phyloP scores from a whole-genome alignment of 2,113 vertebrate genomes.

The Nannobrachium achirus region DNA sequence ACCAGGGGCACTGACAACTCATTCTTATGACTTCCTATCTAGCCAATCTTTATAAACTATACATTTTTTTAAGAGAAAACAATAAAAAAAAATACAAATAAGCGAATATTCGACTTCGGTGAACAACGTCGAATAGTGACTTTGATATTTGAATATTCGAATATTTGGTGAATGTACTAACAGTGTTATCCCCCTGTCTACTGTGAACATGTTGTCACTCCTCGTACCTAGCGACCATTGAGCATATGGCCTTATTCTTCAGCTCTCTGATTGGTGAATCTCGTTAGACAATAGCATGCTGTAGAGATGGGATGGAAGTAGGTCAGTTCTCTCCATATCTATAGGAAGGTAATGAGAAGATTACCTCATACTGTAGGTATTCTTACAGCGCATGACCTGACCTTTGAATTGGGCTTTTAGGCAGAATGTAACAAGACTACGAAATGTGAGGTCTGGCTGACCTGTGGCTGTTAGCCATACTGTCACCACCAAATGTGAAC shows the following conservation, averaged over 20 bases:
- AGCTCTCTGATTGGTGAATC: neutral
- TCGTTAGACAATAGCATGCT: constrained; percentile 3
- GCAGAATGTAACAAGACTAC: constrained; percentile 55
- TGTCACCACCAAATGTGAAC: constrained; percentile 41
- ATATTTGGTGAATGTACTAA: too few relatives aligned
- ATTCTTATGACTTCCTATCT: too few relatives aligned
- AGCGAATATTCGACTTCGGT: too few relatives aligned
- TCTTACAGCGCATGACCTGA: constrained; percentile 38
- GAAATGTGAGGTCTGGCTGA: constrained; percentile 45
- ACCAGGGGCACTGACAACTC: too few relatives aligned
- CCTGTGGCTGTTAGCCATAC: constrained; percentile 36
- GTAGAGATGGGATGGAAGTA: constrained; percentile 2
- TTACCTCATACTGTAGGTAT: constrained; percentile 1
- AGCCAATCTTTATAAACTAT: too few relatives aligned
- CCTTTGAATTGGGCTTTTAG: constrained; percentile 38
- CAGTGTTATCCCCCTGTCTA: too few relatives aligned
- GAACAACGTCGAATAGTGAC: too few relatives aligned
- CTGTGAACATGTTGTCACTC: too few relatives aligned
- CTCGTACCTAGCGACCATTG: neutral
- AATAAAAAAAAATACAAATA: too few relatives aligned
- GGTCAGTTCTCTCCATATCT: neutral
- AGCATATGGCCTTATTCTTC: neutral
- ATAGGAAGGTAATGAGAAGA: constrained; percentile 18
- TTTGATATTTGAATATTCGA: too few relatives aligned
- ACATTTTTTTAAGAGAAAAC: too few relatives aligned